Evolutionary conservation across 2,113 vertebrate genomes (phyloP).

Genomic region (Raja brachyura): DNA sequence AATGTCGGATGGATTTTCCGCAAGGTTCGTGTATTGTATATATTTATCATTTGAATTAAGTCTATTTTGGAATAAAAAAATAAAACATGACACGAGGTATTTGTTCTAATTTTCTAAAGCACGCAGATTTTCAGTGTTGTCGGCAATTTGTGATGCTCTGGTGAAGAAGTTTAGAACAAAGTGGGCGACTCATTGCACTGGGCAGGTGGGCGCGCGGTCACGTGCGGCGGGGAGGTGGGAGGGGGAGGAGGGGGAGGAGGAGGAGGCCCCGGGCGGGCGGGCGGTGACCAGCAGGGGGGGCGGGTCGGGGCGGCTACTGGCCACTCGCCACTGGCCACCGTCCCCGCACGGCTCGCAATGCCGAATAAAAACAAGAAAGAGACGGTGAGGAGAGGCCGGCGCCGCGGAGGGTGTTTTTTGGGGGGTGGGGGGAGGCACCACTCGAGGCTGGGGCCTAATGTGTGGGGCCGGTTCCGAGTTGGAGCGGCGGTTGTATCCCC

Average conservation of each 20-base stretch:
- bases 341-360: constrained; percentile 58
- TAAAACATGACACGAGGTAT: too few relatives aligned
- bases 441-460: neutral
- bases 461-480: neutral
- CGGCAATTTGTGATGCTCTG: neutral
- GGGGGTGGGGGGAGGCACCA: neutral
- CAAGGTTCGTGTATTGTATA: too few relatives aligned
- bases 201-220: neutral
- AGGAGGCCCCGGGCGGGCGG: neutral
- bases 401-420: too few relatives aligned
- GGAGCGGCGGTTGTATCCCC: neutral
- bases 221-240: neutral
- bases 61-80: too few relatives aligned
- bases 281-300: neutral
- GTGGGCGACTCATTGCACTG: too few relatives aligned
- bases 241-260: too few relatives aligned
- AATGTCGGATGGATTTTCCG: too few relatives aligned
- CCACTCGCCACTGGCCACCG: too few relatives aligned
- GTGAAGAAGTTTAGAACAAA: neutral
- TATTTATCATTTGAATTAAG: too few relatives aligned
- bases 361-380: constrained; percentile 96
- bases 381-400: constrained; percentile 66
- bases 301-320: neutral
- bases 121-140: neutral
- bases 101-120: neutral